Base-by-base conservation (phyloP, 1,140 invertebrate species). In the Diorhabda elongata region DNA sequence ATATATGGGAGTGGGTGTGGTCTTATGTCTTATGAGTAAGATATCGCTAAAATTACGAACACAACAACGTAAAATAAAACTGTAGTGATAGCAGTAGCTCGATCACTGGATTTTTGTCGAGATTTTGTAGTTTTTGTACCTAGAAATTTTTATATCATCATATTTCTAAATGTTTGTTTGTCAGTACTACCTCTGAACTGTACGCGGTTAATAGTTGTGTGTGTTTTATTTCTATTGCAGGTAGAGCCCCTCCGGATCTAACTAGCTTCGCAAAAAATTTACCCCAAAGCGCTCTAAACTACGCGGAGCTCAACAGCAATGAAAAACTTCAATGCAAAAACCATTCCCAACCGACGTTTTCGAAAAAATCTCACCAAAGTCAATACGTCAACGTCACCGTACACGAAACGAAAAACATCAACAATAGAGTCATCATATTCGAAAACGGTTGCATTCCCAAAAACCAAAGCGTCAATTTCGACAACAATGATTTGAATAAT, bases 181-280 rank as follows among this genome's bases (percentile, higher is more conserved):
- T 26, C 26, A 26, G 26, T 26, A 26, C 26, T 26, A 26, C 26
- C 26, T 26, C 26, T 26, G 26, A 26, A 26, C 26, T 26, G 26
- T 26, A 26, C 26, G 26, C 26, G 26, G 26, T 26, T 26, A n/a
- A 26, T 59, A 59, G n/a, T 26, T 59, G n/a, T 3, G 26, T 59
- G 26, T 59, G 26, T 3, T 59, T 59, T 59, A 56, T 56, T 2
- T 6, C n/a, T 56, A 56, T 7, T 56, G 52, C 26, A 59, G 58
- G 58, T 26, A 52, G 84, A 57, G 77, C 84, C 3, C 85, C 85
- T 1, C 77, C 84, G 7, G 88, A 86, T 69, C 85, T 81, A 52
- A 75, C 80, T 43, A 78, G 73, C 58, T 76, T 80, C 57, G 72
- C 75, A 44, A 81, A 81, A 71, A 80, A 80, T 69, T 70, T 80